Percentiles rank a stretch among this genome's conserved stretches.
Conservation (phyloP, 2,888 invertebrate species). For the Lysandra bellargus region DNA sequence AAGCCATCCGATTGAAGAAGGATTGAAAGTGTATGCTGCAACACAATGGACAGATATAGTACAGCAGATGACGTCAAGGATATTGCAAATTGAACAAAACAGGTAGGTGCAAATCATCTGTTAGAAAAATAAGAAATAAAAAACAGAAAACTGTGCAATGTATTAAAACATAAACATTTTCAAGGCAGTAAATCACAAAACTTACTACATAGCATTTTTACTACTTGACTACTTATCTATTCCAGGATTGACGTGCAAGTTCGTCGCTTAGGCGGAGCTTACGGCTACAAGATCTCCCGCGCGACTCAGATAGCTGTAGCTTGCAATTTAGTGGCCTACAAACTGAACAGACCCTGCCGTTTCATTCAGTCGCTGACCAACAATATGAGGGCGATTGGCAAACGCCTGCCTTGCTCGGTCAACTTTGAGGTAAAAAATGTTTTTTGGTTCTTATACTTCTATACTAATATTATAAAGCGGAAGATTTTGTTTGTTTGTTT, state of each 20-base stretch:
- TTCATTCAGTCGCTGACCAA: conserved; percentile 82
- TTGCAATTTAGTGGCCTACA: conserved; percentile 82
- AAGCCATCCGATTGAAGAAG: conserved; percentile 82
- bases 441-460: neutral
- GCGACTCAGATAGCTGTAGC: conserved; percentile 77
- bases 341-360: conserved; percentile 81
- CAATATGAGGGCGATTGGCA: conserved; percentile 81
- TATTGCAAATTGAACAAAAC: conserved; percentile 72
- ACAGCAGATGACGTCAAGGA: conserved; percentile 73
- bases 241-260: conserved; percentile 57
- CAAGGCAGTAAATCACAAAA: too few relatives aligned
- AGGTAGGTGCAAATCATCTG: conserved; percentile 59
- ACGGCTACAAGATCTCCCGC: conserved; percentile 86
- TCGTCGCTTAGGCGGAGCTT: conserved; percentile 87
- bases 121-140: too few relatives aligned
- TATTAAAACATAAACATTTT: too few relatives aligned
- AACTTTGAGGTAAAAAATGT: conserved; percentile 61
- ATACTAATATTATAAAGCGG: too few relatives aligned
- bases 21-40: conserved; percentile 79
- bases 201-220: too few relatives aligned
- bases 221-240: neutral
- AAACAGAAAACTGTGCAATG: too few relatives aligned
- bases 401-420: conserved; percentile 64
- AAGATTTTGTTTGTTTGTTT: too few relatives aligned
- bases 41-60: conserved; percentile 77